A percentile compares a stretch with the other conserved stretches of the same genome.
Evolutionary conservation across 2,797 vertebrate species (phyloP).

Genomic region (Mormyrops boulengeri): DNA sequence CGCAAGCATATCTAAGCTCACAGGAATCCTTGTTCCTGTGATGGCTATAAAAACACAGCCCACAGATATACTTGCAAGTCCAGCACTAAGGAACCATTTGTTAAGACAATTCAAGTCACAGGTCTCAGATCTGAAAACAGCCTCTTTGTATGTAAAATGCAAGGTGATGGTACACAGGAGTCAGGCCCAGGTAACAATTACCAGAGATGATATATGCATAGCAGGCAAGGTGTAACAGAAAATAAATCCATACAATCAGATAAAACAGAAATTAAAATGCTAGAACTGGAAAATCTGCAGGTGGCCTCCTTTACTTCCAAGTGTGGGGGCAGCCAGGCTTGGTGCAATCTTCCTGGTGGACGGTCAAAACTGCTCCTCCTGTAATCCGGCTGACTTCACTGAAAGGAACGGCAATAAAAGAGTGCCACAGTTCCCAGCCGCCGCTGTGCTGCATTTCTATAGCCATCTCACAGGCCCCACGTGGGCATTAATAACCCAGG

Average conservation of each 20-base stretch:
- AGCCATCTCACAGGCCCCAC: slow-evolving; percentile 17
- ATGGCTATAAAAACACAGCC: background rate
- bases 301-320: background rate
- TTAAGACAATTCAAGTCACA: background rate
- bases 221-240: slow-evolving; percentile 26
- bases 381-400: slow-evolving; percentile 51
- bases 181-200: slow-evolving; percentile 18
- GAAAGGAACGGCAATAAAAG: slow-evolving; percentile 40
- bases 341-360: slow-evolving; percentile 43
- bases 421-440: background rate
- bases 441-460: slow-evolving; percentile 38
- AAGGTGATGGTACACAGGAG: slow-evolving; percentile 24
- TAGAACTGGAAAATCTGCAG: slow-evolving; percentile 22
- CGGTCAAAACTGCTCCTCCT: slow-evolving; percentile 36
- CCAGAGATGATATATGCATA: slow-evolving; percentile 43
- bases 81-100: background rate
- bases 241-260: slow-evolving; percentile 37
- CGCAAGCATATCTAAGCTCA: background rate
- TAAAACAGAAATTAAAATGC: slow-evolving; percentile 27
- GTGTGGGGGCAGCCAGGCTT: background rate
- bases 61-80: background rate
- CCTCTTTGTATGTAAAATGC: slow-evolving; percentile 56
- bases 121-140: background rate
- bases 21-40: background rate
- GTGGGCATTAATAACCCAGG: background rate